A percentile compares a stretch with the other conserved stretches of the same genome.
Evolutionary conservation across 2,113 vertebrate species (phyloP).

Genomic region (Alouatta palliata): DNA sequence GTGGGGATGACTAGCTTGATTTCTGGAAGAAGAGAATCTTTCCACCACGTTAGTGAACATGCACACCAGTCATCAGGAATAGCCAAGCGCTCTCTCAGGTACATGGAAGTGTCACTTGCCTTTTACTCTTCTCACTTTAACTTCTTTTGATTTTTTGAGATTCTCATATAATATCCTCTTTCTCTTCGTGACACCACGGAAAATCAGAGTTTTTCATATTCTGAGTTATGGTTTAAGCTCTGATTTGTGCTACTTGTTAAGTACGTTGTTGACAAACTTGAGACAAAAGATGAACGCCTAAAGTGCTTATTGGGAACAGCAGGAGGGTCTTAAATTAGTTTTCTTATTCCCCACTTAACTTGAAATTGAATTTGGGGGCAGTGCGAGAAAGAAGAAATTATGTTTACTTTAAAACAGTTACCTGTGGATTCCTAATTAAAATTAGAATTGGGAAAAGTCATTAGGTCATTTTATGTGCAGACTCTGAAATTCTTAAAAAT

Average conservation of each 20-base stretch:
- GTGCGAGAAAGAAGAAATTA: neutral
- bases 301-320: neutral
- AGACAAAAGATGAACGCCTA: neutral
- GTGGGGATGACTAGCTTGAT: neutral
- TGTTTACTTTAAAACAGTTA: neutral
- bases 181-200: neutral
- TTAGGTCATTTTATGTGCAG: neutral
- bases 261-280: rapidly evolving
- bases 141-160: neutral
- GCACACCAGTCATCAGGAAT: rapidly evolving
- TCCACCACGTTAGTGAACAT: neutral
- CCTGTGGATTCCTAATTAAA: constrained; percentile 34
- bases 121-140: neutral
- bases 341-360: neutral
- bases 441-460: neutral
- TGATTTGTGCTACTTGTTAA: no score
- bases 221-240: no score
- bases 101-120: rapidly evolving
- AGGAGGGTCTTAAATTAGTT: neutral
- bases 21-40: neutral
- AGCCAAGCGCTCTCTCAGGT: no score
- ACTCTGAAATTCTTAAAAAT: neutral
- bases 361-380: neutral
- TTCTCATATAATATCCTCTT: neutral
- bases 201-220: neutral